These are phyloP conservation scores for Mastomys coucha DNA, from an alignment of 2,113 vertebrate species.

Conservation along the genomic window DNA sequence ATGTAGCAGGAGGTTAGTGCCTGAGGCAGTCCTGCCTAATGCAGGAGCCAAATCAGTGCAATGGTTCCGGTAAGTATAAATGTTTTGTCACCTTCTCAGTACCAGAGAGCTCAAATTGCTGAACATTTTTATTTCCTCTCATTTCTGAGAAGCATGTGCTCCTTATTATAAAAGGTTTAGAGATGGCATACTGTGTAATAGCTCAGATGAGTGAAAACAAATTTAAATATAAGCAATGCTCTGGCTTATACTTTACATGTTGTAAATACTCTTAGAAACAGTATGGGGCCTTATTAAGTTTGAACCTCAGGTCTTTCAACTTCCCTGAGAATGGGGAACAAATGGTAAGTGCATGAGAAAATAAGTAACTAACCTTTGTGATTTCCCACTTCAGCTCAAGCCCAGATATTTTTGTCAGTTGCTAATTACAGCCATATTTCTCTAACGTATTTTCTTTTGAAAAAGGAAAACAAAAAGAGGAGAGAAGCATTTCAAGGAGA, in stretches of 20 bases:
- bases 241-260: slow-evolving; percentile 86
- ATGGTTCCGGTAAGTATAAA: slow-evolving; percentile 77
- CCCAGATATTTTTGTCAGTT: slow-evolving; percentile 98
- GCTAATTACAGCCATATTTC: slow-evolving; percentile 98
- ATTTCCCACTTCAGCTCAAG: slow-evolving; percentile 96
- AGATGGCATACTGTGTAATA: slow-evolving; percentile 88
- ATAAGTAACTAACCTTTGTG: slow-evolving; percentile 92
- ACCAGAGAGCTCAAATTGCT: slow-evolving; percentile 84
- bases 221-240: slow-evolving; percentile 89
- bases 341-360: slow-evolving; percentile 94
- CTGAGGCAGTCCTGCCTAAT: slow-evolving; percentile 68
- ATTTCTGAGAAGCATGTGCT: slow-evolving; percentile 86
- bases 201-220: slow-evolving; percentile 90
- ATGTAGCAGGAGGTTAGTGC: slow-evolving; percentile 42
- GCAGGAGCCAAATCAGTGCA: slow-evolving; percentile 45
- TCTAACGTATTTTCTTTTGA: slow-evolving; percentile 90
- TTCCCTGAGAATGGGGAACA: slow-evolving; percentile 91
- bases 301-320: slow-evolving; percentile 89
- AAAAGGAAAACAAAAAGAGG: slow-evolving; percentile 88
- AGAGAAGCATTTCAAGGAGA: slow-evolving; percentile 89
- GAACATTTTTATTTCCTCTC: slow-evolving; percentile 87
- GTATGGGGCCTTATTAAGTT: slow-evolving; percentile 91
- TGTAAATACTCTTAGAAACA: slow-evolving; percentile 90
- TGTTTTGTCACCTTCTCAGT: slow-evolving; percentile 85
- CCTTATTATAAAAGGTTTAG: slow-evolving; percentile 87